Percentiles rank a stretch among this genome's conserved stretches.
These are phyloP conservation scores for Sarcophaga bullata DNA, from an alignment of 1,140 invertebrate genomes.

Conservation along the genomic window DNA sequence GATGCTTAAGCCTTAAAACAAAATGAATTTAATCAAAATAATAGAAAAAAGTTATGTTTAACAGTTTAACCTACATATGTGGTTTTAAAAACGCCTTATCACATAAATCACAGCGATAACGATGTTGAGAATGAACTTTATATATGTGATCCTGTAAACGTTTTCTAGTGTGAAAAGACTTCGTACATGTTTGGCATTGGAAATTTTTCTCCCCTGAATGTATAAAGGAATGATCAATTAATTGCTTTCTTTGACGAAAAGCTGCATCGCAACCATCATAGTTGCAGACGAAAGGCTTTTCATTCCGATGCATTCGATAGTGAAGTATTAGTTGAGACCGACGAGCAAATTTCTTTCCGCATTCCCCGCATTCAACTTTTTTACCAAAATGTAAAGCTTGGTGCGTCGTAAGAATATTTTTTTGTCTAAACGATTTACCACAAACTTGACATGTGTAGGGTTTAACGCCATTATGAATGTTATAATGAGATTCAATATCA, in stretches of 20 bases:
- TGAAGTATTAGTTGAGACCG: conserved; percentile 27
- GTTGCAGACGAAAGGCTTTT: conserved; percentile 29
- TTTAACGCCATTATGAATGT: conserved; percentile 31
- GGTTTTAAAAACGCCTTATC: conserved; percentile 29
- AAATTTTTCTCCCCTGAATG: conserved; percentile 20
- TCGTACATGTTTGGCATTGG: neutral
- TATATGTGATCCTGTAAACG: conserved; percentile 32
- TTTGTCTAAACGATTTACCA: conserved; percentile 37
- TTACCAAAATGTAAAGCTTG: conserved; percentile 37
- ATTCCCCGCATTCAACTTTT: conserved; percentile 29
- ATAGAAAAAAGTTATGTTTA: neutral
- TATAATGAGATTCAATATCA: conserved; percentile 27
- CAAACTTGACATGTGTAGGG: conserved; percentile 30
- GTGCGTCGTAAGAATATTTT: conserved; percentile 30
- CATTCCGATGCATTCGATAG: conserved; percentile 37
- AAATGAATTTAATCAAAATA: neutral
- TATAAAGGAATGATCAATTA: conserved; percentile 28
- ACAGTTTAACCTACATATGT: neutral
- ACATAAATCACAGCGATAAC: conserved; percentile 28
- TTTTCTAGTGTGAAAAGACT: conserved; percentile 25
- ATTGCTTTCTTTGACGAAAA: conserved; percentile 22
- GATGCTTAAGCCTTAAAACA: conserved; percentile 23
- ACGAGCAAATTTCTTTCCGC: conserved; percentile 32
- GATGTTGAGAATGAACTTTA: conserved; percentile 22
- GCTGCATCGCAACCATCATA: conserved; percentile 15